These are phyloP conservation scores for Pristis pectinata DNA, from an alignment of 2,797 vertebrate species.

Conservation along the genomic window DNA sequence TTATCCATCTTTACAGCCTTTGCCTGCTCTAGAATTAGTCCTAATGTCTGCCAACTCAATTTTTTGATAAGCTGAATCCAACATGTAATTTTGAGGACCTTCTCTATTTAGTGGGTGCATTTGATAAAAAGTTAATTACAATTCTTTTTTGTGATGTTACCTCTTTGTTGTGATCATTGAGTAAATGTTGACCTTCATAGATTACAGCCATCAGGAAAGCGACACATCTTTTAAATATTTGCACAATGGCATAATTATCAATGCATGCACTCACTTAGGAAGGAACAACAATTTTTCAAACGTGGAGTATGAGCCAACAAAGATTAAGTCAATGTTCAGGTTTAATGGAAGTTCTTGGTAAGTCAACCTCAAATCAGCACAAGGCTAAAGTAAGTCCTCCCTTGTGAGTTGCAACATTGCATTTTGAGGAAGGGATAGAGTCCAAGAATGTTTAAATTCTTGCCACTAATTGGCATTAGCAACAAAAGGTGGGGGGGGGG, in stretches of 20 bases:
- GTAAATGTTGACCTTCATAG: background rate
- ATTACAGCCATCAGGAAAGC: background rate
- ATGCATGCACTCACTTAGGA: background rate
- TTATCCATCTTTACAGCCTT: background rate
- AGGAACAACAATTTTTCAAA: background rate
- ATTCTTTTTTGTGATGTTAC: background rate
- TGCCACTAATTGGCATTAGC: background rate
- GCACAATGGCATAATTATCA: background rate
- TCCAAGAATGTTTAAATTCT: background rate
- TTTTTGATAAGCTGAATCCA: background rate
- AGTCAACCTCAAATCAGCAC: background rate
- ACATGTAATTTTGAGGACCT: background rate
- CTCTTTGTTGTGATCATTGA: background rate
- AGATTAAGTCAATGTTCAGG: background rate
- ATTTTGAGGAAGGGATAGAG: background rate
- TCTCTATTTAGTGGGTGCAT: background rate
- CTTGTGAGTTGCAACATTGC: background rate
- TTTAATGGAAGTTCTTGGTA: background rate
- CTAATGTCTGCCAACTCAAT: background rate
- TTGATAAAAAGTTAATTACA: background rate
- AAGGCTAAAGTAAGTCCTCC: background rate
- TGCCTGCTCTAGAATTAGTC: background rate
- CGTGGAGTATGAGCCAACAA: background rate
- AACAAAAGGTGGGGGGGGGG: too few relatives aligned
- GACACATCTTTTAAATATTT: background rate